Percentiles rank a stretch among this genome's conserved stretches.
These are phyloP conservation scores for Poecile atricapillus DNA, from an alignment of 2,113 vertebrate genomes.

Conservation along the genomic window DNA sequence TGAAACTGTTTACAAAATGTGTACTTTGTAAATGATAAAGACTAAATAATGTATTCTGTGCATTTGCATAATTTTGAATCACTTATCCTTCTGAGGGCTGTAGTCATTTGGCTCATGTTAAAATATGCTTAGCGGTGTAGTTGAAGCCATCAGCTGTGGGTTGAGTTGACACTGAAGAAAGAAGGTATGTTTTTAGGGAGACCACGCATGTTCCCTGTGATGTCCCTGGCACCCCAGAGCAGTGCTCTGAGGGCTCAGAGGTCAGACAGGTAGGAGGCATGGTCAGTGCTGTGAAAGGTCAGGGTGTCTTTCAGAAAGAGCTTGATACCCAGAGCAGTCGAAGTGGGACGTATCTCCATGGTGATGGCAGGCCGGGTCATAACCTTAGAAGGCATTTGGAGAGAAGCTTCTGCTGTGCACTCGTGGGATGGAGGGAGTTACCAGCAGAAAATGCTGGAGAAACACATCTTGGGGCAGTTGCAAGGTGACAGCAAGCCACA, in stretches of 20 bases:
- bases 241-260: background rate
- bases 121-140: background rate
- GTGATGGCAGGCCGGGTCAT: background rate
- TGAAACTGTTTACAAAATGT: background rate
- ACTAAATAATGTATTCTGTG: background rate
- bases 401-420: background rate
- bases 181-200: background rate
- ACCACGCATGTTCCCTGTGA: accelerated
- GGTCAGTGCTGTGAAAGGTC: background rate
- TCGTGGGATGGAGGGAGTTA: background rate
- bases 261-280: background rate
- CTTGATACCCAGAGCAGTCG: background rate
- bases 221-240: background rate
- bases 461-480: background rate
- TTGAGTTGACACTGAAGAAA: background rate
- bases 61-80: conserved; percentile 43
- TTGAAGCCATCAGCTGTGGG: background rate
- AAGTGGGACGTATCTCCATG: accelerated
- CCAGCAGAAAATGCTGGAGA: background rate
- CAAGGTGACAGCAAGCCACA: background rate
- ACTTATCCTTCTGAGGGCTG: conserved; percentile 8
- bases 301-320: background rate
- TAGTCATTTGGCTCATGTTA: background rate
- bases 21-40: background rate
- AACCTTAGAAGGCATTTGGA: background rate